phyloP scores from a whole-genome alignment of 2,888 invertebrate species.

The Megaustenia siamemsis region DNA sequence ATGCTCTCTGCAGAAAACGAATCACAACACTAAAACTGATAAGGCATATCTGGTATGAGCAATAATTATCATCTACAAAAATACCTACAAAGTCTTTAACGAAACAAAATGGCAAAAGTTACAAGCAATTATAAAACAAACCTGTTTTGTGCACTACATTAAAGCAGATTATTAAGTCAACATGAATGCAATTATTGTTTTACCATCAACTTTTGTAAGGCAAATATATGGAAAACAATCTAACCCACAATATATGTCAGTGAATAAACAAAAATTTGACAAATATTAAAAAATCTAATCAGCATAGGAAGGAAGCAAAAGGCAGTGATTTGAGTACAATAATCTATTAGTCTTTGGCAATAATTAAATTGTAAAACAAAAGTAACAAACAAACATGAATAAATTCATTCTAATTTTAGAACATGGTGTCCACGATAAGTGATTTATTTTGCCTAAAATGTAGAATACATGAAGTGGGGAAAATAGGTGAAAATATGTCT shows the following conservation, averaged over 20 bases:
- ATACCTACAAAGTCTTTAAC: background rate
- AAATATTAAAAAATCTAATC: background rate
- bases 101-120: background rate
- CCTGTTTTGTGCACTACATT: background rate
- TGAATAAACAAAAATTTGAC: background rate
- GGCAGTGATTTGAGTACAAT: background rate
- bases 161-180: too few species aligned
- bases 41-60: constrained; percentile 14
- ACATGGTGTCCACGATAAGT: too few species aligned
- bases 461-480: too few species aligned
- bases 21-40: constrained; percentile 10
- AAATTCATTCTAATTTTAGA: too few species aligned
- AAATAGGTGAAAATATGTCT: too few species aligned
- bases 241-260: too few species aligned
- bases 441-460: too few species aligned
- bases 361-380: background rate
- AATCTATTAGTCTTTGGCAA: background rate
- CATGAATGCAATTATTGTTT: background rate
- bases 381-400: background rate
- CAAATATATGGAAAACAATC: background rate
- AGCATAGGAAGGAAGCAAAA: background rate
- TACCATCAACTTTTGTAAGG: background rate
- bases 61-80: background rate
- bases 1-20: background rate
- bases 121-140: background rate